Conservation (phyloP, 2,797 vertebrate species). For the Melanotaenia trifasciata region DNA sequence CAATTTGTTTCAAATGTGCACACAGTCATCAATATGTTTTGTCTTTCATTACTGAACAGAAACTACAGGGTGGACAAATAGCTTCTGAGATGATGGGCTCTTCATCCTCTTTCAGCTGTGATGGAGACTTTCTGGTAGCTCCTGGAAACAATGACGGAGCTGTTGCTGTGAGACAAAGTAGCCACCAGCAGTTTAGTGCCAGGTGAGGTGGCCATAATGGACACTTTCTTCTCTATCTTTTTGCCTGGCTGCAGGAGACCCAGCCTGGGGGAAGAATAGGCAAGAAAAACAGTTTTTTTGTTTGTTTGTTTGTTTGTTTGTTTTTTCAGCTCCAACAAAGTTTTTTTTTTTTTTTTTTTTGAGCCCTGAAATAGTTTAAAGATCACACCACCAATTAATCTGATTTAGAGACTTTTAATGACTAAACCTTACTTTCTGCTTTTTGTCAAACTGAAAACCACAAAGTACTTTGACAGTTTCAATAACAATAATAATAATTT, state of each 20-base stretch:
- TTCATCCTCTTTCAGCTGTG: background rate
- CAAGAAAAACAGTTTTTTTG: background rate
- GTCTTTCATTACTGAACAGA: background rate
- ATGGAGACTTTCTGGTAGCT: slow-evolving; percentile 63
- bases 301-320: too few species aligned
- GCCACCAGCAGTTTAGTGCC: slow-evolving; percentile 72
- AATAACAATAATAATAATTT: background rate
- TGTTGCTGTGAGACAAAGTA: slow-evolving; percentile 58
- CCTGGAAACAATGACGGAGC: slow-evolving; percentile 39
- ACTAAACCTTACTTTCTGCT: slow-evolving; percentile 13
- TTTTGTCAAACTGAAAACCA: slow-evolving; percentile 19
- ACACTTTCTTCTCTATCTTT: slow-evolving; percentile 61
- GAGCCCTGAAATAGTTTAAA: background rate
- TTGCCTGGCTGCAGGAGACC: slow-evolving; percentile 42
- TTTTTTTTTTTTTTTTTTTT: background rate
- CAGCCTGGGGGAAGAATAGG: slow-evolving; percentile 33
- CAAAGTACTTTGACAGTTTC: slow-evolving; percentile 11
- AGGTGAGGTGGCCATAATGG: slow-evolving; percentile 61
- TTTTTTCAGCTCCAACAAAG: background rate
- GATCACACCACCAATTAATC: slow-evolving; percentile 15
- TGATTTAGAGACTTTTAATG: slow-evolving; percentile 13
- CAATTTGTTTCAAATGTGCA: too few species aligned
- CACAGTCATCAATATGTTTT: too few species aligned
- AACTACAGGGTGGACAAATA: background rate
- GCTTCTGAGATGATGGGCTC: background rate